Conservation (phyloP, 2,113 vertebrate genomes). For the Saguinus midas region DNA sequence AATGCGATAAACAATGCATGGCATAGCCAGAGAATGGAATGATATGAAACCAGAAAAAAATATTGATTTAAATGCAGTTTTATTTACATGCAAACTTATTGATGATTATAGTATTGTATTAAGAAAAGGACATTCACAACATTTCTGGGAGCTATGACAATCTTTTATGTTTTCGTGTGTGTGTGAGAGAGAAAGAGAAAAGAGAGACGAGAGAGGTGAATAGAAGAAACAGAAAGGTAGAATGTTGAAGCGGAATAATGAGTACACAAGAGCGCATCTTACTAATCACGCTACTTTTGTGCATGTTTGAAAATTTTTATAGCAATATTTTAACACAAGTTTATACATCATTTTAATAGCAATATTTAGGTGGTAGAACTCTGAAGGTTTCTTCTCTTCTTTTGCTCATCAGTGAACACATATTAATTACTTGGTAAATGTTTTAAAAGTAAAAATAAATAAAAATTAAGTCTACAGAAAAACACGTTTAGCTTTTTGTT, state of each 20-base stretch:
- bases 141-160: background rate
- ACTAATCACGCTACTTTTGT: background rate
- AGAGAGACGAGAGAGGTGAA: background rate
- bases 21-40: background rate
- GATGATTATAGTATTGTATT: background rate
- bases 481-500: background rate
- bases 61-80: background rate
- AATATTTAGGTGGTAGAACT: background rate
- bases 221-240: background rate
- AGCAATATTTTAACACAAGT: background rate
- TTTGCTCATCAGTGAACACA: background rate
- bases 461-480: constrained; percentile 6
- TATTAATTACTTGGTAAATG: background rate
- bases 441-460: background rate
- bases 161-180: background rate
- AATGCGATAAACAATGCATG: background rate
- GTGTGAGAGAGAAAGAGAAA: too few species aligned
- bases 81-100: background rate
- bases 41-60: background rate
- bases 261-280: background rate
- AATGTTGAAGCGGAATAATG: background rate
- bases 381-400: background rate
- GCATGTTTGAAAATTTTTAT: background rate
- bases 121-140: background rate
- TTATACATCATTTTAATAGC: background rate